Evolutionary conservation across 2,113 vertebrate species (phyloP), one percentile per base, ranked within the genome.

Genomic region (Nyctibius bracteatus): DNA sequence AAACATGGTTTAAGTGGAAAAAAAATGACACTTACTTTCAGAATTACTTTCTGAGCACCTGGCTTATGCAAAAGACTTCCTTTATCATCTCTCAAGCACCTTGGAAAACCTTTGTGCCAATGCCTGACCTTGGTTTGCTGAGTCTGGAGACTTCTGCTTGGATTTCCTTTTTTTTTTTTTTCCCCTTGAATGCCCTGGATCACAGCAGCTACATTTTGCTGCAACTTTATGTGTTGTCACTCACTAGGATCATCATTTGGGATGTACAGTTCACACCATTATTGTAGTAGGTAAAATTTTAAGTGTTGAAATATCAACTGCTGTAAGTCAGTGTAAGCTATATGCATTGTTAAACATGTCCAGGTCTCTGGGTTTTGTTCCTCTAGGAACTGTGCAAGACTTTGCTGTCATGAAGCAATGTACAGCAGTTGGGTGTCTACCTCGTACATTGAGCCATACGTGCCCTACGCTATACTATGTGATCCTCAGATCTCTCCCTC

Each of bases 381-480:
- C 62, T 90, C 41, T 17, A 46, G 43, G 75, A 93, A 31, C 25
- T 61, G 15, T 66, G 72, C n/a, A 81, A 75, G 68, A 22, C 30
- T 46, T 51, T 74, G 25, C 55, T 93, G 39, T 67, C 39, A 63
- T 88, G 63, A 78, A 77, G 62, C 0, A 33, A 24, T 14, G n/a
- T 0, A 1, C 14, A 44, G 21, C 21, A 39, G 5, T 4, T 31
- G 4, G 16, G 23, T 57, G 15, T 46, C n/a, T 70, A 9, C 33
- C 21, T 65, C 0, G 0, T 67, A n/a, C 28, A 33, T 54, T 52
- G 43, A 95, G 47, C n/a, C 10, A 13, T 24, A 35, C 0, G 2
- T 77, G 28, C 43, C 37, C 39, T 71, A 2, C 2, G 3, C 6
- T 43, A 74, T 19, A 8, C 4, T 16, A 21, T 22, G 39, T 43